These are phyloP conservation scores for Synanthedon myopaeformis DNA, from an alignment of 2,888 invertebrate genomes.

Conservation along the genomic window DNA sequence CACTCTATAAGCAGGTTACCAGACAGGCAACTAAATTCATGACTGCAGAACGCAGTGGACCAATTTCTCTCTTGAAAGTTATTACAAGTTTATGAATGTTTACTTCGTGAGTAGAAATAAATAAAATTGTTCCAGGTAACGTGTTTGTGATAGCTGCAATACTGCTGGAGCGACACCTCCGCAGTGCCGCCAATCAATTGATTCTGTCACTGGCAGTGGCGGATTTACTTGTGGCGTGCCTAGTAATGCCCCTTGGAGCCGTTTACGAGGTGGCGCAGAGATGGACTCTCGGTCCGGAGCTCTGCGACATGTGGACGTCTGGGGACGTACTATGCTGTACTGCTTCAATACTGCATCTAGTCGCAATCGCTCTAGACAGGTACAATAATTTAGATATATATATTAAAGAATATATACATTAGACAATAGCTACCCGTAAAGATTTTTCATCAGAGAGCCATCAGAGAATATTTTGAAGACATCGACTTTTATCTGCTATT, in stretches of 20 bases:
- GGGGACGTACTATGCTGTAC: constrained; percentile 93
- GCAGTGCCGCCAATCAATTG: constrained; percentile 90
- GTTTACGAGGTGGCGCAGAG: constrained; percentile 83
- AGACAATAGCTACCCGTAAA: too few species aligned
- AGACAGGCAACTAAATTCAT: too few species aligned
- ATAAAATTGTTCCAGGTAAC: constrained; percentile 75
- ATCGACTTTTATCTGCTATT: too few species aligned
- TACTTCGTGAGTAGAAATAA: not conserved
- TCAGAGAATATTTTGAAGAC: too few species aligned
- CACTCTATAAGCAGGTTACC: too few species aligned
- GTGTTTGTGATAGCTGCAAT: constrained; percentile 95
- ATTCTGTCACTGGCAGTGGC: constrained; percentile 92
- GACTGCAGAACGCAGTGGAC: too few species aligned
- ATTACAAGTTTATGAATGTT: not conserved
- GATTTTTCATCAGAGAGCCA: too few species aligned
- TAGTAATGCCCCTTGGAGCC: constrained; percentile 82
- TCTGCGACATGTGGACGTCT: constrained; percentile 95
- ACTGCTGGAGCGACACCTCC: constrained; percentile 85
- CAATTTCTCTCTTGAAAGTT: not conserved
- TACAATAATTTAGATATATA: constrained; percentile 19
- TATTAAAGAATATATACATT: too few species aligned
- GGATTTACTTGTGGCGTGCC: constrained; percentile 88
- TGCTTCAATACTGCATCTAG: constrained; percentile 83
- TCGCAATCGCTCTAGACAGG: constrained; percentile 87
- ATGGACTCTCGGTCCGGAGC: constrained; percentile 87